Evolutionary conservation across 2,797 vertebrate species (phyloP).

Genomic region (Urophycis tenuis): DNA sequence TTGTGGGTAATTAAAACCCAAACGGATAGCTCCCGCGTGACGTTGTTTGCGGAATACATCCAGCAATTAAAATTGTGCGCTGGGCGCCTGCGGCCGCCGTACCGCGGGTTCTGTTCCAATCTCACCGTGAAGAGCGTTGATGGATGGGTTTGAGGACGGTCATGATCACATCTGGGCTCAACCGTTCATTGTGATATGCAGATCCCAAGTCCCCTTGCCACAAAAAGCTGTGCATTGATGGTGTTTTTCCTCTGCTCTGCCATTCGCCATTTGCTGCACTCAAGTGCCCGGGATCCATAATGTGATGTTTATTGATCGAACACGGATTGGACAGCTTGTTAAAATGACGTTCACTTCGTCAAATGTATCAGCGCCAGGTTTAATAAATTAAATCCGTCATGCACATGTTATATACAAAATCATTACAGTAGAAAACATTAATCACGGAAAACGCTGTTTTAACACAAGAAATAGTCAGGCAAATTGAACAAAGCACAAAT

Average conservation of each 20-base stretch:
- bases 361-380: conserved; percentile 81
- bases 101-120: conserved; percentile 47
- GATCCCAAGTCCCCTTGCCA: conserved; percentile 15
- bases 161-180: conserved; percentile 35
- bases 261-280: neutral
- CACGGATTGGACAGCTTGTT: conserved; percentile 25
- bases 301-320: conserved; percentile 6
- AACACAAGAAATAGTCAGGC: conserved; percentile 73
- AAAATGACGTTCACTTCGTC: conserved; percentile 30
- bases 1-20: conserved; percentile 53
- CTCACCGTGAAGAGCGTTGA: conserved; percentile 52
- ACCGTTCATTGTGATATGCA: conserved; percentile 48
- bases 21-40: conserved; percentile 53
- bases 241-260: neutral
- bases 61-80: conserved; percentile 52
- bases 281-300: neutral
- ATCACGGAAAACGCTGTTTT: conserved; percentile 71
- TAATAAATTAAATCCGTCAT: conserved; percentile 99
- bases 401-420: conserved; percentile 79
- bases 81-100: conserved; percentile 46
- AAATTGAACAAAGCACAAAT: conserved; percentile 72
- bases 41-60: conserved; percentile 48
- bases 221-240: neutral
- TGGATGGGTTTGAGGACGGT: conserved; percentile 34
- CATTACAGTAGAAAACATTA: conserved; percentile 76